Evolutionary conservation across 2,797 vertebrate genomes (phyloP).

Genomic region (Pipistrellus pygmaeus): DNA sequence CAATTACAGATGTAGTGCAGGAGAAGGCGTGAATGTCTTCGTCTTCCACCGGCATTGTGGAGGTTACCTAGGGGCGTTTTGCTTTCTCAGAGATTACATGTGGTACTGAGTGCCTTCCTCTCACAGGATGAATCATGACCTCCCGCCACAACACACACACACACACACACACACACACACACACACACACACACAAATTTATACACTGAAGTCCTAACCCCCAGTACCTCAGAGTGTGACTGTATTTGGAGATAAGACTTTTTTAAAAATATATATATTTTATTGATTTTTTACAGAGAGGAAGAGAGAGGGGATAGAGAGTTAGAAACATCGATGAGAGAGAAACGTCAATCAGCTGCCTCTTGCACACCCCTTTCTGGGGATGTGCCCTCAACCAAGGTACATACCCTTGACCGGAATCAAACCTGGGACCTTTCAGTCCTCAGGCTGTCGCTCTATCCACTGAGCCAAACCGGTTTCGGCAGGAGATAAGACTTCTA

Average conservation of each 20-base stretch:
- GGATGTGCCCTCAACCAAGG: no score
- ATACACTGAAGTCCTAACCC: not conserved
- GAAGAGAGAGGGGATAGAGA: no score
- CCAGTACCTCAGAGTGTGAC: not conserved
- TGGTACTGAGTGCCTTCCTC: not conserved
- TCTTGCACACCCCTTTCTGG: no score
- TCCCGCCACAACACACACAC: accelerated
- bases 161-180: not conserved
- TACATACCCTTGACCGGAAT: no score
- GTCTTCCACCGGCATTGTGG: not conserved
- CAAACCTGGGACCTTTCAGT: no score
- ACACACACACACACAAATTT: not conserved
- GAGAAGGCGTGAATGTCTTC: not conserved
- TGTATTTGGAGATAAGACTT: not conserved
- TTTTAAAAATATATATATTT: not conserved
- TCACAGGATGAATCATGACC: not conserved
- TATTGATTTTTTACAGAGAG: no score
- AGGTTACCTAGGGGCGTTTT: not conserved
- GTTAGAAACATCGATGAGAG: no score
- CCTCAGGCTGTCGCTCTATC: no score
- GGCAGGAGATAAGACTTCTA: not conserved
- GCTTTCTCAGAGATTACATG: not conserved
- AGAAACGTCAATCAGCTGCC: no score
- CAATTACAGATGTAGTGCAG: not conserved
- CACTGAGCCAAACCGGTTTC: no score